Percentiles rank a stretch among this genome's conserved stretches.
Conservation (phyloP, 2,888 invertebrate genomes). For the Drosophila yooni region DNA sequence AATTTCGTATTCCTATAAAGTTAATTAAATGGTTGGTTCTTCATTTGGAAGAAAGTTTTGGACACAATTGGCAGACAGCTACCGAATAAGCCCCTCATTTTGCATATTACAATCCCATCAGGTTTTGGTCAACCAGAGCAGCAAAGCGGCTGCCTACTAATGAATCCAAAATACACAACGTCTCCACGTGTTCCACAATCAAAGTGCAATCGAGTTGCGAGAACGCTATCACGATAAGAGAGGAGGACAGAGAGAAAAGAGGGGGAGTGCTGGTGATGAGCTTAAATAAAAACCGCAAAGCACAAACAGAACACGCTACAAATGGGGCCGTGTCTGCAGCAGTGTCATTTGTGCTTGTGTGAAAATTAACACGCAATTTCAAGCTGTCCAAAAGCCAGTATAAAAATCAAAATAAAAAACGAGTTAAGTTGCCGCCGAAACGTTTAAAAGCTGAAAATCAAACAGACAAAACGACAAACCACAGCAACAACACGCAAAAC, state of each 20-base stretch:
- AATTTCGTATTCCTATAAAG: slow-evolving; percentile 52
- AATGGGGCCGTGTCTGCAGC: slow-evolving; percentile 35
- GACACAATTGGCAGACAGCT: slow-evolving; percentile 56
- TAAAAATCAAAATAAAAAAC: slow-evolving; percentile 62
- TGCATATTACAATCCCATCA: slow-evolving; percentile 17
- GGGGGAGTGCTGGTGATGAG: background rate
- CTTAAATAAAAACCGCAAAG: slow-evolving; percentile 62
- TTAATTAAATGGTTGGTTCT: slow-evolving; percentile 76
- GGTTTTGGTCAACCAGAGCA: slow-evolving; percentile 48
- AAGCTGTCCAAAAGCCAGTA: slow-evolving; percentile 56
- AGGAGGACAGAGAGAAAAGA: background rate
- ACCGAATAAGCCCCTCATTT: slow-evolving; percentile 14
- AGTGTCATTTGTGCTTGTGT: slow-evolving; percentile 60
- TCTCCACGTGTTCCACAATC: slow-evolving; percentile 56
- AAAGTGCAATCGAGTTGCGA: slow-evolving; percentile 67
- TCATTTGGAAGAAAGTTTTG: slow-evolving; percentile 64
- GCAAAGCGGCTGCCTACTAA: slow-evolving; percentile 58
- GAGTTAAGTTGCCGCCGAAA: slow-evolving; percentile 54
- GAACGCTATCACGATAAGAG: slow-evolving; percentile 49
- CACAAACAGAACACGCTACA: slow-evolving; percentile 63
- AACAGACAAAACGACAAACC: slow-evolving; percentile 50
- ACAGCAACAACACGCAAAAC: slow-evolving; percentile 64
- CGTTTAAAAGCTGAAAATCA: slow-evolving; percentile 75
- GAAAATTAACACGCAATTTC: slow-evolving; percentile 81
- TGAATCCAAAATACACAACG: slow-evolving; percentile 60